A percentile compares a stretch with the other conserved stretches of the same genome.
phyloP scores from a whole-genome alignment of 1,140 invertebrate species.

The Drusus annulatus region DNA sequence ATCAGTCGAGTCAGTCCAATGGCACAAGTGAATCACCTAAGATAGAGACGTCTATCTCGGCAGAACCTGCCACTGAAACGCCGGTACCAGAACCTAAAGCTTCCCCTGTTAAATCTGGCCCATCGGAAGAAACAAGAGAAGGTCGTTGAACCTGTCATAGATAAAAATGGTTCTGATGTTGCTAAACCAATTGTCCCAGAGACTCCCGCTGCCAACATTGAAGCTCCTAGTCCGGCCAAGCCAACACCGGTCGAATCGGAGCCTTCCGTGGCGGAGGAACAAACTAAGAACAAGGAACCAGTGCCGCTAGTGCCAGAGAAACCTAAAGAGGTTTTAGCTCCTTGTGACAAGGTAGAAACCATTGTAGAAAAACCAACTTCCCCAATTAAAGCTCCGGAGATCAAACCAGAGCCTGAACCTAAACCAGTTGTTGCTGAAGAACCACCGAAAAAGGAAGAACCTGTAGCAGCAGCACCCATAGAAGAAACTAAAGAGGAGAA shows the following conservation, averaged over 20 bases:
- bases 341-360: slow-evolving; percentile 22
- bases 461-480: slow-evolving; percentile 61
- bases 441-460: slow-evolving; percentile 31
- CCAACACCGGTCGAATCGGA: slow-evolving; percentile 3
- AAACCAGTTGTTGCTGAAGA: not conserved
- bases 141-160: not conserved
- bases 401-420: slow-evolving; percentile 23
- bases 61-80: not conserved
- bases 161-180: slow-evolving; percentile 3
- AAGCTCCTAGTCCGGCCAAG: slow-evolving; percentile 23
- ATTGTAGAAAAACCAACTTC: slow-evolving; percentile 8
- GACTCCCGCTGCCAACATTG: not conserved
- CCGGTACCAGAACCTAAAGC: not conserved
- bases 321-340: slow-evolving; percentile 62
- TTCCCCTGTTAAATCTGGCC: not conserved
- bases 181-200: not conserved
- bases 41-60: slow-evolving; percentile 12
- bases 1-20: slow-evolving; percentile 37
- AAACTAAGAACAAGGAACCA: slow-evolving; percentile 63
- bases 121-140: slow-evolving; percentile 3
- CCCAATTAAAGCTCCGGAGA: slow-evolving; percentile 38
- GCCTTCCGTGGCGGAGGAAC: not conserved
- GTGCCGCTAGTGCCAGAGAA: slow-evolving; percentile 67
- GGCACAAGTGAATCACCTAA: slow-evolving; percentile 44
- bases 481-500: not conserved